These are phyloP conservation scores for Cladopsammia gracilis DNA, from an alignment of 64 coral and sea anemone species.

Conservation along the genomic window DNA sequence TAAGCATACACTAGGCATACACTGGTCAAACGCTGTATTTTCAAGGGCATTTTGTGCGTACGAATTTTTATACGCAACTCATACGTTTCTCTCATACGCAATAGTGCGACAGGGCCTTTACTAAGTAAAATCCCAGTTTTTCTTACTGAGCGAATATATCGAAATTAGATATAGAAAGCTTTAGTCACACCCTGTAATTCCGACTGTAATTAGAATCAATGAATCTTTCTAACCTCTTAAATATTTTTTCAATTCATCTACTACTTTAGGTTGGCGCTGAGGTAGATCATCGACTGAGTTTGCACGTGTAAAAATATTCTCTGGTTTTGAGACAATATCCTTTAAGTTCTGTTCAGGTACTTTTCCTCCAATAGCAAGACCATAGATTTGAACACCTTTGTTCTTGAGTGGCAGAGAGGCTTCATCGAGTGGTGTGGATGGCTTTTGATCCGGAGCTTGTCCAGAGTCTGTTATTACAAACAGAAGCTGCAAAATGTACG, in stretches of 20 bases:
- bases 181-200: no score
- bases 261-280: background rate
- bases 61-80: no score
- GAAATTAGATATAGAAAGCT: no score
- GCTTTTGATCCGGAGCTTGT: conserved; percentile 27
- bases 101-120: no score
- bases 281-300: conserved; percentile 21
- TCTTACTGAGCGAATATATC: no score
- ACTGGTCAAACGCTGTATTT: no score
- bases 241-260: conserved; percentile 25
- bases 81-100: no score
- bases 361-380: conserved; percentile 52
- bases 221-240: conserved; percentile 13
- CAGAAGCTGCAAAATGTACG: conserved; percentile 36
- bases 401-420: conserved; percentile 59
- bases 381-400: conserved; percentile 60
- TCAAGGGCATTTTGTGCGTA: no score
- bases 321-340: conserved; percentile 69
- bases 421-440: conserved; percentile 22
- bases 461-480: conserved; percentile 52
- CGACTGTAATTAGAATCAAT: background rate
- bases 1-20: no score
- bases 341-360: conserved; percentile 60
- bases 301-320: conserved; percentile 50
- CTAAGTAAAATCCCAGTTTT: no score